A percentile compares a stretch with the other conserved stretches of the same genome.
Evolutionary conservation across 2,113 vertebrate genomes (phyloP).

Genomic region (Heterochromis multidens): DNA sequence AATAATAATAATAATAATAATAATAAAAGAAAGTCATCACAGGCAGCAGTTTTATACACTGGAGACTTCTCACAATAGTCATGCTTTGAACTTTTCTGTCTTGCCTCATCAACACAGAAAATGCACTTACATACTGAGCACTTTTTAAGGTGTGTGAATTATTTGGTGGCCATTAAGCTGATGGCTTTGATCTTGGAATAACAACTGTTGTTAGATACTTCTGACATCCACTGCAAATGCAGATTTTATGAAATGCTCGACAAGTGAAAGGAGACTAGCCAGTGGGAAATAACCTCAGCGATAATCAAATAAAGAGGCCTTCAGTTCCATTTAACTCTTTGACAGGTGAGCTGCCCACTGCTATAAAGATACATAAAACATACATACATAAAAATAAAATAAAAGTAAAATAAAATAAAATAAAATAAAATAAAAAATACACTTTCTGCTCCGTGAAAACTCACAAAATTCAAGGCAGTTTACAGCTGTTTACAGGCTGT

Average conservation of each 20-base stretch:
- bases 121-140: neutral
- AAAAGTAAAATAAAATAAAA: no score
- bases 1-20: neutral
- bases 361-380: neutral
- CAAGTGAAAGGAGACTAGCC: slow-evolving; percentile 34
- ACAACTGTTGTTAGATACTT: slow-evolving; percentile 34
- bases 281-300: slow-evolving; percentile 48
- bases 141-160: slow-evolving; percentile 48
- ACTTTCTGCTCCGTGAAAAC: neutral
- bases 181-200: slow-evolving; percentile 9
- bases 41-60: neutral
- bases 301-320: slow-evolving; percentile 57
- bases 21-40: neutral
- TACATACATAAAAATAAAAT: no score
- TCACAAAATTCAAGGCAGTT: neutral
- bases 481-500: no score
- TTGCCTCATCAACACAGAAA: slow-evolving; percentile 18
- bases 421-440: no score
- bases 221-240: slow-evolving; percentile 65
- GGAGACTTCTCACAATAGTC: slow-evolving; percentile 6
- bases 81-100: slow-evolving; percentile 26
- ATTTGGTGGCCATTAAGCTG: slow-evolving; percentile 55
- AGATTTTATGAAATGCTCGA: slow-evolving; percentile 64
- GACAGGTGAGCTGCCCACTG: slow-evolving; percentile 33
- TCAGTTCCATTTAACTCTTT: slow-evolving; percentile 36